Conservation (phyloP, 2,113 vertebrate genomes). For the Rhombomys opimus region DNA sequence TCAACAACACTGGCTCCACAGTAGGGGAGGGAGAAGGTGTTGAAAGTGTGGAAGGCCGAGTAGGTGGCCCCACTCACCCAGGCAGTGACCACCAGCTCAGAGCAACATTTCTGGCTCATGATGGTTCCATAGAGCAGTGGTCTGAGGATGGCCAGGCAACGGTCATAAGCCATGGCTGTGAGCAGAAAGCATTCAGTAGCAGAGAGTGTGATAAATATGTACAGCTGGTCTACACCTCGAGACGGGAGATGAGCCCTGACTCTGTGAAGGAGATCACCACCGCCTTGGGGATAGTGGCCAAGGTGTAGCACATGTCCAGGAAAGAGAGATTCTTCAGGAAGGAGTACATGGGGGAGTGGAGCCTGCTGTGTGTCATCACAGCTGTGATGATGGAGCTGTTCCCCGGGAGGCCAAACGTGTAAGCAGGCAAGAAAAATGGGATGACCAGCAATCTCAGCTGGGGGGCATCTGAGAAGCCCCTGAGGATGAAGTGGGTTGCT, state of each 20-base stretch:
- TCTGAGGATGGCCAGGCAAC: slow-evolving; percentile 39
- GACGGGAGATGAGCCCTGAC: background rate
- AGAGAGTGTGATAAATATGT: background rate
- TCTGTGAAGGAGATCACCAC: background rate
- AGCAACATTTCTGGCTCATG: slow-evolving; percentile 28
- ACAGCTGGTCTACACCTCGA: slow-evolving; percentile 35
- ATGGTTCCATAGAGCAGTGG: slow-evolving; percentile 43
- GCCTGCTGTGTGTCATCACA: slow-evolving; percentile 6
- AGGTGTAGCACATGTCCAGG: slow-evolving; percentile 56
- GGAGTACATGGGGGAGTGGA: slow-evolving; percentile 55
- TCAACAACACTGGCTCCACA: background rate
- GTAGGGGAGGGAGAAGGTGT: slow-evolving; percentile 65
- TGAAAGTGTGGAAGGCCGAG: slow-evolving; percentile 12
- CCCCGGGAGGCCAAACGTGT: background rate
- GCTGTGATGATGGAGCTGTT: background rate
- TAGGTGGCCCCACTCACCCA: slow-evolving; percentile 31
- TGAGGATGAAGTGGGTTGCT: slow-evolving; percentile 1
- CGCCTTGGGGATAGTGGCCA: slow-evolving; percentile 45
- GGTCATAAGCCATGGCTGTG: slow-evolving; percentile 60
- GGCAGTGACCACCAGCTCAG: background rate
- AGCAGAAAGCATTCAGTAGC: slow-evolving; percentile 55
- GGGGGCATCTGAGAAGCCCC: background rate
- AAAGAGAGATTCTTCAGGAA: slow-evolving; percentile 65
- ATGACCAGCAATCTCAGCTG: background rate
- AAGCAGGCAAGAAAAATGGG: background rate